These are phyloP conservation scores for Spilarctia lutea DNA, from an alignment of 2,888 invertebrate species.

Conservation along the genomic window DNA sequence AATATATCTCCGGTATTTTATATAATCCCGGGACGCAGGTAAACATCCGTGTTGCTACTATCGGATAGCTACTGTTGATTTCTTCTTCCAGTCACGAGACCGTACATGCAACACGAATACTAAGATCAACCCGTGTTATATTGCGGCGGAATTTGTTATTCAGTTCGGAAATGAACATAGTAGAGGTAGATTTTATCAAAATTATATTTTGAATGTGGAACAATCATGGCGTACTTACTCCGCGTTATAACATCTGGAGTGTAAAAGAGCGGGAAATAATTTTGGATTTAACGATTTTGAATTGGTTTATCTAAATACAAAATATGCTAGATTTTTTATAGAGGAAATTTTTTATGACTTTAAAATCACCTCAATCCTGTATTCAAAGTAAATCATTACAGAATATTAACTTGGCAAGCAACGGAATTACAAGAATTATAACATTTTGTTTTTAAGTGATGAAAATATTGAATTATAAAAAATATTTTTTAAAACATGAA, in stretches of 20 bases:
- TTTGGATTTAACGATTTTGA: slow-evolving; percentile 15
- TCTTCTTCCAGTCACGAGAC: slow-evolving; percentile 30
- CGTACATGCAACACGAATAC: slow-evolving; percentile 40
- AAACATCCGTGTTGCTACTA: slow-evolving; percentile 47
- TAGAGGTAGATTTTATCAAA: slow-evolving; percentile 40
- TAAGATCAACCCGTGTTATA: slow-evolving; percentile 36
- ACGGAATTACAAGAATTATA: too few relatives aligned
- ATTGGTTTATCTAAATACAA: neutral
- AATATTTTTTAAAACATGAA: neutral
- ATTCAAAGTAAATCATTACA: neutral
- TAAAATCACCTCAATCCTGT: neutral
- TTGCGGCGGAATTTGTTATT: slow-evolving; percentile 38
- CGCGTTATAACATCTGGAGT: slow-evolving; percentile 36
- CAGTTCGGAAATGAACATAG: slow-evolving; percentile 23
- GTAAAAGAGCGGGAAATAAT: slow-evolving; percentile 26
- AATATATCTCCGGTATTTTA: slow-evolving; percentile 39
- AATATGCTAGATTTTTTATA: neutral
- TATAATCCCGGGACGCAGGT: slow-evolving; percentile 42
- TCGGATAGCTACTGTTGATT: slow-evolving; percentile 38
- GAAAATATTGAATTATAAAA: too few relatives aligned
- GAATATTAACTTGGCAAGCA: too few relatives aligned
- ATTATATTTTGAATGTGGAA: slow-evolving; percentile 37
- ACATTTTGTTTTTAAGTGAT: too few relatives aligned
- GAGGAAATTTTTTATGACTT: neutral
- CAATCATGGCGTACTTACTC: slow-evolving; percentile 33